Base-by-base conservation (phyloP, 2,888 invertebrate species). In the Dorcus parallelipipedus region DNA sequence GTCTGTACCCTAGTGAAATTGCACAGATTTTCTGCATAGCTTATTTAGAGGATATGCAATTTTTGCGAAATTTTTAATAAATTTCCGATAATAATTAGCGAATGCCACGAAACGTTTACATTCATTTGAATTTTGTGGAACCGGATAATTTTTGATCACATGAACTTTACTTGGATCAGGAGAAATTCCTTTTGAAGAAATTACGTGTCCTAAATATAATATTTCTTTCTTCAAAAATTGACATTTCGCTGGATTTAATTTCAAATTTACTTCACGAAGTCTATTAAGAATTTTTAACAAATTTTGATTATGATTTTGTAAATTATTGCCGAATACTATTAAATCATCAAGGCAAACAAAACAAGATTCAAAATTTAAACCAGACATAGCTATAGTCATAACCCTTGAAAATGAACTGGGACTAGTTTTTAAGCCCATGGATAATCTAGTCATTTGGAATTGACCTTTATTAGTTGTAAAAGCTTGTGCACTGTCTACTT, bases 381-480 rank as follows among this genome's bases (percentile, higher is more conserved):
- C 65, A 38, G 66, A 62, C 60, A 67, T 63, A 43, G 68, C 67
- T 9, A 68, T 62, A 4, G 65, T 62, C 66, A 65, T 66, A 23
- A 56, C 51, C 50, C 68, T 52, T 20, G 64, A 69, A 62, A 71
- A 71, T 52, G 61, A 51, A 60, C 65, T 63, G 9, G 67, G 60
- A 60, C 61, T 66, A 10, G 55, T 65, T 61, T 69, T 70, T 49
- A 70, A 56, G 23, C 69, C 67, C 66, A 71, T 68, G 20, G 66
- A 64, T 26, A 65, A 47, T 47, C 65, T 58, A 47, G 38, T 66
- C 62, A 67, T 56, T 59, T 68, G 66, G 54, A 54, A 70, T 48
- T 70, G 69, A 39, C 67, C 67, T 52, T 56, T 51, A 57, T 64
- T 62, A 9, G 67, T 69, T 5, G 58, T 58, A 59, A 71, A 70